Base-by-base conservation (phyloP, 2,797 vertebrate genomes). In the Schizopygopsis malacanthus region DNA sequence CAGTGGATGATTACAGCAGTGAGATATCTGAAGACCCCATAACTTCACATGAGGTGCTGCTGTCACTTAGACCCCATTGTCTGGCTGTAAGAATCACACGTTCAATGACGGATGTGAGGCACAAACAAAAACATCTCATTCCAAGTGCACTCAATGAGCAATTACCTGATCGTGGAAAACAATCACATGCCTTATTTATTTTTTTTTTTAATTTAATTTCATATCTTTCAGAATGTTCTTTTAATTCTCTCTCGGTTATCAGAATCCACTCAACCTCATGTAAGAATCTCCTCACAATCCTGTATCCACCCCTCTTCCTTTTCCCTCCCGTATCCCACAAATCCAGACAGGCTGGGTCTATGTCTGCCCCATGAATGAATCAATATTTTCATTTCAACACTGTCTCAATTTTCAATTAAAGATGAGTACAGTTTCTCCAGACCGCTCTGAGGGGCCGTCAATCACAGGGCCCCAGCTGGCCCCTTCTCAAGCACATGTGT, bases 401-500 rank as follows among this genome's bases (percentile, higher is more conserved):
- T 91, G 92, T 95, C 94, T 95, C 94, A 93, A 90, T 94, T 95
- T 95, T 95, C 93, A 95, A 94, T 95, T 93, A 95, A 94, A 88
- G 87, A 93, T 92, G 89, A 90, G 89, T 77, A 86, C 43, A 80
- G 70, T 76, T 86, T 86, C 85, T 82, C 69, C 82, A 80, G 61
- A 82, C 84, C 47, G 54, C 45, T 89, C 80, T 39, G 56, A 70
- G n/a, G 47, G 75, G 80, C 80, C 82, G 83, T 89, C 88, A 89
- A 81, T 89, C 88, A 85, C 50, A 86, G 9, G 33, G 39, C 15
- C 47, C 61, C 54, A 28, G 65, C 13, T 39, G 45, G 45, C 20
- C 70, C 37, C 71, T 77, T 11, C 69, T 61, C 47, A 80, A 84
- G n/a, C 82, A 84, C 16, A 56, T 54, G 65, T 76, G 73, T 82